A percentile compares a stretch with the other conserved stretches of the same genome.
These are phyloP conservation scores for Hyles lineata DNA, from an alignment of 2,888 invertebrate species.

Conservation along the genomic window DNA sequence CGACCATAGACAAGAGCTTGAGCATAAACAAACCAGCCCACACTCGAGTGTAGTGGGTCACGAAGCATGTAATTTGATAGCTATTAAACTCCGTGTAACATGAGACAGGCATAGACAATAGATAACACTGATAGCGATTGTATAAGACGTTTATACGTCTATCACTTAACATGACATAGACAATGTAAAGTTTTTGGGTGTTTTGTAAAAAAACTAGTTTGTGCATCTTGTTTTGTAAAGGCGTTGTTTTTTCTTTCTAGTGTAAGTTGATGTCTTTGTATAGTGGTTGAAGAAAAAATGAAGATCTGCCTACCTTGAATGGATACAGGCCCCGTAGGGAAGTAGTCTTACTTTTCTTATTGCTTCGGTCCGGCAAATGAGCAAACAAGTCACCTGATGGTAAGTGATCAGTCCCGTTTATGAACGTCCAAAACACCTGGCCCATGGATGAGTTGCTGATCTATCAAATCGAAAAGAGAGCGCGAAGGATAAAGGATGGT, in stretches of 20 bases:
- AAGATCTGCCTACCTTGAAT: too few relatives aligned
- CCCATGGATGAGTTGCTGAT: too few relatives aligned
- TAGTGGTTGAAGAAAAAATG: too few relatives aligned
- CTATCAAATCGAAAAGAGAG: too few relatives aligned
- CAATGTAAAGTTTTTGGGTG: neutral
- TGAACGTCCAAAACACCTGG: too few relatives aligned
- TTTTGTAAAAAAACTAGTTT: constrained; percentile 1
- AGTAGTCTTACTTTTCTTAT: too few relatives aligned
- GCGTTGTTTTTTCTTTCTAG: neutral
- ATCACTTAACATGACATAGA: constrained; percentile 11
- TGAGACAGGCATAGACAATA: constrained; percentile 24
- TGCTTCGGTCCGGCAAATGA: too few relatives aligned
- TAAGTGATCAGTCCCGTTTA: too few relatives aligned
- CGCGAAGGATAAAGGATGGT: too few relatives aligned
- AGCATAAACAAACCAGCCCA: constrained; percentile 20
- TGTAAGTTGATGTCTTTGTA: too few relatives aligned
- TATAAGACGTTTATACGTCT: constrained; percentile 10
- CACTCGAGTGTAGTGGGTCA: constrained; percentile 21
- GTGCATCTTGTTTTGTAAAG: neutral
- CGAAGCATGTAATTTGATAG: constrained; percentile 25
- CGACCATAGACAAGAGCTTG: constrained; percentile 10
- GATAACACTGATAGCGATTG: constrained; percentile 26
- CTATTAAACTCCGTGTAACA: constrained; percentile 22
- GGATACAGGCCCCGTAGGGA: too few relatives aligned
- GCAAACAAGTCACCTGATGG: too few relatives aligned